Percentiles rank a stretch among this genome's conserved stretches.
Evolutionary conservation across 2,888 invertebrate species (phyloP).

Genomic region (Agapetus fuscipes): DNA sequence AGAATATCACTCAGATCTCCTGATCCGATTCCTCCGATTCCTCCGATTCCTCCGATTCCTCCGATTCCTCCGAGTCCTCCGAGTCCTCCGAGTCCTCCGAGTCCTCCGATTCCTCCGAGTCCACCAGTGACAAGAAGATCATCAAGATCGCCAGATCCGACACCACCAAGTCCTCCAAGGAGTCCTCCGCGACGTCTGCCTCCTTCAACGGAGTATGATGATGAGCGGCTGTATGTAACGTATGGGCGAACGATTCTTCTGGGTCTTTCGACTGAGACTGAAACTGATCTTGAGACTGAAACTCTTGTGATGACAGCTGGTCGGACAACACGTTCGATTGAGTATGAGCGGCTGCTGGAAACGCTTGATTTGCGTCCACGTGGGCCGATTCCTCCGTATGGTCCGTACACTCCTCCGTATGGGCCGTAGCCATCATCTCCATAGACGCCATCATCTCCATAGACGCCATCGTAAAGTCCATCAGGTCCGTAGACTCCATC

Average conservation of each 20-base stretch:
- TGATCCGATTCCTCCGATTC: constrained; percentile 5
- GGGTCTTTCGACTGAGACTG: not conserved
- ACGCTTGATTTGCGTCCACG: not conserved
- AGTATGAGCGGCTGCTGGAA: not conserved
- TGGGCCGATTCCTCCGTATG: not conserved
- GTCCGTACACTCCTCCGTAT: not conserved
- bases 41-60: not conserved
- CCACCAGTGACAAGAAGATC: constrained; percentile 1
- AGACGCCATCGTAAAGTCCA: not conserved
- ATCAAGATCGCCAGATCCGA: not conserved
- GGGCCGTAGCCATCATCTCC: not conserved
- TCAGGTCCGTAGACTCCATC: not conserved
- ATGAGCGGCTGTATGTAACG: not conserved
- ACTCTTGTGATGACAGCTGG: not conserved
- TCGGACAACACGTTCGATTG: not conserved
- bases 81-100: constrained; percentile 1
- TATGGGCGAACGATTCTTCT: not conserved
- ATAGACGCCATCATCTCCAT: not conserved
- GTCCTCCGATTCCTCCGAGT: constrained; percentile 3
- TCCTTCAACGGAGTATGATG: not conserved
- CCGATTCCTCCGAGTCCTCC: not conserved
- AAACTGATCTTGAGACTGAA: not conserved
- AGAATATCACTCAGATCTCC: too few relatives aligned
- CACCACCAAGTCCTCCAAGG: not conserved
- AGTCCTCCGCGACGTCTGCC: not conserved